Percentiles rank a stretch among this genome's conserved stretches.
Conservation (phyloP, 2,113 vertebrate species). For the Polypterus bichir region DNA sequence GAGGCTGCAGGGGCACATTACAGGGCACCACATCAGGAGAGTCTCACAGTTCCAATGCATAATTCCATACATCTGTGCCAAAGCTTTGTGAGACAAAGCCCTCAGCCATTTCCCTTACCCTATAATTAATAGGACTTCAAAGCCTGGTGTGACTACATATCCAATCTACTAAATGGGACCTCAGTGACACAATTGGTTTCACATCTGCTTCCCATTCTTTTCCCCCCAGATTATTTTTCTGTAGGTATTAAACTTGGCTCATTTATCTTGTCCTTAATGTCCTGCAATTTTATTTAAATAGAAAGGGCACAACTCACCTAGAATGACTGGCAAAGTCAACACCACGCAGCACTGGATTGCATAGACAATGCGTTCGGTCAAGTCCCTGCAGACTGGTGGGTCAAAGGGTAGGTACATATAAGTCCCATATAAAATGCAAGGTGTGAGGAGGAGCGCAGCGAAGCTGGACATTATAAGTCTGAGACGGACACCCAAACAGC, state of each 20-base stretch:
- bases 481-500: slow-evolving; percentile 33
- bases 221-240: not conserved
- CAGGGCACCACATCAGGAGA: too few species aligned
- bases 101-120: too few species aligned
- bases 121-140: too few species aligned
- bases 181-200: not conserved
- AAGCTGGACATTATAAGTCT: slow-evolving; percentile 39
- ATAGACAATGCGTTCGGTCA: slow-evolving; percentile 39
- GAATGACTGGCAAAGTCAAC: slow-evolving; percentile 41
- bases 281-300: not conserved
- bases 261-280: not conserved
- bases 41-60: too few species aligned
- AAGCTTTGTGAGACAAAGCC: too few species aligned
- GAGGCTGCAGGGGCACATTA: too few species aligned
- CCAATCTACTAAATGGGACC: not conserved
- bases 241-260: not conserved
- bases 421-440: slow-evolving; percentile 43
- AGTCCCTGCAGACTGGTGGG: slow-evolving; percentile 37
- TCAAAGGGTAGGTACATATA: slow-evolving; percentile 44
- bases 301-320: slow-evolving; percentile 32
- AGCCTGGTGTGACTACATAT: not conserved
- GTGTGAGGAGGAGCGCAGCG: slow-evolving; percentile 40
- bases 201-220: not conserved
- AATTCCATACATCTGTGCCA: too few species aligned
- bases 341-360: slow-evolving; percentile 46